Base-by-base conservation (phyloP, 2,113 vertebrate genomes). In the Abramis brama region DNA sequence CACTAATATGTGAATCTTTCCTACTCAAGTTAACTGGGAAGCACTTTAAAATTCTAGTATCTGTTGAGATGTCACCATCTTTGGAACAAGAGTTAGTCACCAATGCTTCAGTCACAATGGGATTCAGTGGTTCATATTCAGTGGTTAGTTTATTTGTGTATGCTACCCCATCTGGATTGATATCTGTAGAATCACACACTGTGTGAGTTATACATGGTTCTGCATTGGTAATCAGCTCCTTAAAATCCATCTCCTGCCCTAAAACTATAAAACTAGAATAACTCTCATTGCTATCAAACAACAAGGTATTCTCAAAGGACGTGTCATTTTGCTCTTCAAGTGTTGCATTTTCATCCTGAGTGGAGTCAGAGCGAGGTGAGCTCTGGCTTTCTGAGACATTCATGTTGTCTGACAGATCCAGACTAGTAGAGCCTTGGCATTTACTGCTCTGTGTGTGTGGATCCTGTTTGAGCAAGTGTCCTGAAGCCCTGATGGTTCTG, bases 401-500 rank as follows among this genome's bases (percentile, higher is more conserved):
- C 2, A 71, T 77, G 77, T 75, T 80, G 71, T 88, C 86, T 23
- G 91, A 91, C 8, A 91, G 52, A 80, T 88, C 93, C 19, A 82
- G 77, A 84, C 89, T 90, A 76, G 73, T 87, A 3, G 83, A 85
- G 79, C 91, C 91, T 55, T 90, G 85, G 80, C 84, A 87, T 78
- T 84, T 90, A 68, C 82, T 89, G 80, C 43, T 89, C 23, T 88
- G 91, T 59, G 5, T 83, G 25, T 86, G 71, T 43, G 89, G 91
- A 79, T 88, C 76, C n/a, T 90, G 74, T 78, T 91, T 83, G 84
- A 91, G 92, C 70, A 91, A 85, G 88, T 89, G 86, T 57, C 90
- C 91, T 90, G 94, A 93, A 87, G 87, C 83, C 13, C 76, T 87
- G 80, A 71, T 68, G 86, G 90, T 92, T 83, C 90, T 89, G 10